A percentile compares a stretch with the other conserved stretches of the same genome.
These are phyloP conservation scores for Coptodon bakossiorum DNA, from an alignment of 2,113 vertebrate genomes.

Conservation along the genomic window DNA sequence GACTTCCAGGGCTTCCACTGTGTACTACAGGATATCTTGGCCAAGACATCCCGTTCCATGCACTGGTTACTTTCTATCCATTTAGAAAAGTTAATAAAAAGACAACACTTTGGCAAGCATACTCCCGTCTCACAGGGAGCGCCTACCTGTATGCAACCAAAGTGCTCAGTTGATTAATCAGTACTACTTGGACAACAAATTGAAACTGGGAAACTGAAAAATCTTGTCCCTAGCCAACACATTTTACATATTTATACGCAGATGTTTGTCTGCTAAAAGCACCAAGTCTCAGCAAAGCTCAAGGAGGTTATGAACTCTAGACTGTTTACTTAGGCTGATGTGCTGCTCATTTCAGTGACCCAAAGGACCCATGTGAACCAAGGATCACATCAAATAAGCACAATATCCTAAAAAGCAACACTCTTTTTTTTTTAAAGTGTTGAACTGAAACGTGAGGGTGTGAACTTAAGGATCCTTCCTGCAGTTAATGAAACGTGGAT, in stretches of 20 bases:
- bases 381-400: background rate
- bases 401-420: background rate
- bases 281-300: background rate
- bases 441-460: background rate
- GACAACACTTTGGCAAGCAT: background rate
- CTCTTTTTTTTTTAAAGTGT: background rate
- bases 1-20: background rate
- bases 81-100: background rate
- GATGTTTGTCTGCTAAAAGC: background rate
- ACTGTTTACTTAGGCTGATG: background rate
- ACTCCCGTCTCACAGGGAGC: background rate
- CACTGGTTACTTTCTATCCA: background rate
- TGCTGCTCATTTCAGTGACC: background rate
- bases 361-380: background rate
- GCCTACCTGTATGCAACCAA: too few species aligned
- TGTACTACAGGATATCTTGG: background rate
- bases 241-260: background rate
- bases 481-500: background rate
- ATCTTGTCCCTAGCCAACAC: background rate
- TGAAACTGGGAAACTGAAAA: background rate
- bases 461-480: background rate
- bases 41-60: background rate
- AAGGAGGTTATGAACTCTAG: background rate
- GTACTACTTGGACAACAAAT: background rate
- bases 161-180: background rate